Conservation (phyloP, 2,113 vertebrate species). For the Petromus typicus region DNA sequence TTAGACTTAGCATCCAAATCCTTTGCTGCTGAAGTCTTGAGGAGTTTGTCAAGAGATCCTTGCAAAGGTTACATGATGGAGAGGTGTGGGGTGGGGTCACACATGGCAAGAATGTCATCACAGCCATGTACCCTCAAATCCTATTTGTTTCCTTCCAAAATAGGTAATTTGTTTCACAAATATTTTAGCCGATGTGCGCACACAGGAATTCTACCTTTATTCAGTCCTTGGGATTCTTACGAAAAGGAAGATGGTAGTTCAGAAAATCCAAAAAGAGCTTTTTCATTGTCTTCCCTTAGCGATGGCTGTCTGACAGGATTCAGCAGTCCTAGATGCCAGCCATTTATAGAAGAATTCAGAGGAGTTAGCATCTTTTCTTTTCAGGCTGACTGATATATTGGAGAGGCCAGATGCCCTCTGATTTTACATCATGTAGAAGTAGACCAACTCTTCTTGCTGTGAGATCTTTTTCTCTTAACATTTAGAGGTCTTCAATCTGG, state of each 20-base stretch:
- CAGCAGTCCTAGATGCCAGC: rapidly evolving
- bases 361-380: neutral
- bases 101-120: neutral
- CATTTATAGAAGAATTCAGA: neutral
- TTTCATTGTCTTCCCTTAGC: neutral
- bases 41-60: neutral
- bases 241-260: neutral
- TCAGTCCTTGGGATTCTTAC: neutral
- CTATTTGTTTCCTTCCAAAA: neutral
- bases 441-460: neutral
- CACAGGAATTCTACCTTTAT: neutral
- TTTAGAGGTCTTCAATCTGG: neutral
- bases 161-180: neutral
- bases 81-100: neutral
- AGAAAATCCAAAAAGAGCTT: neutral
- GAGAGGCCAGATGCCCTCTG: neutral
- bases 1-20: neutral
- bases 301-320: neutral
- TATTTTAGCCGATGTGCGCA: neutral
- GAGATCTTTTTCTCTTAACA: neutral
- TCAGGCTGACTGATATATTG: neutral
- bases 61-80: neutral
- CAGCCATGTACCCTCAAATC: rapidly evolving
- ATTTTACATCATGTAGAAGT: constrained; percentile 4
- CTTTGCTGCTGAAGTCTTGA: neutral